These are phyloP conservation scores for Mythimna albipuncta DNA, from an alignment of 2,888 invertebrate genomes.

Conservation along the genomic window DNA sequence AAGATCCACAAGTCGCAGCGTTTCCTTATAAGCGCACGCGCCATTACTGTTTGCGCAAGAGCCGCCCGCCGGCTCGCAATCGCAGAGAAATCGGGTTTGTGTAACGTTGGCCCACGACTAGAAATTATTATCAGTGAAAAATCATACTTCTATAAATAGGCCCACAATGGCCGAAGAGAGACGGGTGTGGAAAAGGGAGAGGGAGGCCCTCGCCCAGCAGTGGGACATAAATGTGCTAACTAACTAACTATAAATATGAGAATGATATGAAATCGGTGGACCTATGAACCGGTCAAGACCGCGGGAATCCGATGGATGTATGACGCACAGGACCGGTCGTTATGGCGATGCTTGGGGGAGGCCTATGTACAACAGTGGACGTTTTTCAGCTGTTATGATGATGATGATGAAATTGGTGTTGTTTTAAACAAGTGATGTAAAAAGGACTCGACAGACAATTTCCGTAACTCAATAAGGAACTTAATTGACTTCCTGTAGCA, in stretches of 20 bases:
- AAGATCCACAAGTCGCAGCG: slow-evolving; percentile 65
- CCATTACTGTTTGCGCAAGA: slow-evolving; percentile 78
- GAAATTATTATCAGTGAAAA: slow-evolving; percentile 55
- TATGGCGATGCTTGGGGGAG: too few species aligned
- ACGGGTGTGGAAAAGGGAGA: too few species aligned
- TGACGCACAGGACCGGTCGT: too few species aligned
- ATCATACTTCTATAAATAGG: slow-evolving; percentile 17
- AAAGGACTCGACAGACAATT: background rate
- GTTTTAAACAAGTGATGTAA: background rate
- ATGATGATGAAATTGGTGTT: too few species aligned
- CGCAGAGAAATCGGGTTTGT: slow-evolving; percentile 81
- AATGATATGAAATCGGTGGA: background rate
- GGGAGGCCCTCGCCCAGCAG: too few species aligned
- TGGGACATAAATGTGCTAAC: too few species aligned
- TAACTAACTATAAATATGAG: too few species aligned
- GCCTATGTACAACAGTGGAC: too few species aligned
- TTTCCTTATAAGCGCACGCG: slow-evolving; percentile 81
- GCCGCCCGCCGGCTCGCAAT: slow-evolving; percentile 66
- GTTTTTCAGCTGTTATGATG: too few species aligned
- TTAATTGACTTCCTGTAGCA: background rate
- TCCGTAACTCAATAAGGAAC: background rate
- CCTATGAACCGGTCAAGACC: too few species aligned
- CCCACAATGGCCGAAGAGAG: too few species aligned
- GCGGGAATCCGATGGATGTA: too few species aligned
- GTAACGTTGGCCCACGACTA: slow-evolving; percentile 70